Base-by-base conservation (phyloP, 2,888 invertebrate genomes). In the Allolobophora icterica region DNA sequence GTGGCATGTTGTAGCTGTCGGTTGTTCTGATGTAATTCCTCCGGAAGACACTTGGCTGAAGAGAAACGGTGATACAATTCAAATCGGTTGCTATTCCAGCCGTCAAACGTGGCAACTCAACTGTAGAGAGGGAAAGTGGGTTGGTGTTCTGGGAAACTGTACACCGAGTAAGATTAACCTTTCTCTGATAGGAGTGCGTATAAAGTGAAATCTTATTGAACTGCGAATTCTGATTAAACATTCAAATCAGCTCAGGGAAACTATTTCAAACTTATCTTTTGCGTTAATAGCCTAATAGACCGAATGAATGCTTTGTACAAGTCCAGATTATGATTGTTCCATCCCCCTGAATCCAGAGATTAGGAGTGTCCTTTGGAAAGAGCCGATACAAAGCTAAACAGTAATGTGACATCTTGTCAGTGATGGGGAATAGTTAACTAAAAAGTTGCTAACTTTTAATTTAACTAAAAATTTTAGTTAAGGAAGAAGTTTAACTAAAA, bases 91-190 rank as follows among this genome's bases (percentile, higher is more conserved):
- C 89, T 90, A 90, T 42, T 84, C 84, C 35, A 90, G 84, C 13
- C 58, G 84, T 30, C 90, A 91, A 45, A 90, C 24, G 2, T 91
- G 91, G 91, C 58, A 87, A 33, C 90, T 91, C 15, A 83, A 58
- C 17, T 91, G 91, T 38, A 40, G 38, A 34, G 42, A 42, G 24
- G 33, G 87, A 84, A 34, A 90, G 34, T 91, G 91, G 91, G 90
- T n/a, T 38, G 91, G 91, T 34, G 90, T 90, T 34, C 30, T 91
- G 19, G 91, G 91, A 90, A 91, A 91, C 90, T 91, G 91, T 58
- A 52, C 90, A 35, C 38, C 83, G 71, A 34, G 42, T 83, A 42
- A 45, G n/a, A 71, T n/a, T n/a, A n/a, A n/a, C n/a, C n/a, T n/a
- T n/a, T 71, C 71, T n/a, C n/a, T 71, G 4, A n/a, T 71, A n/a